Percentiles rank a stretch among this genome's conserved stretches.
phyloP scores from a whole-genome alignment of 2,797 vertebrate genomes.

The Ptychobarbus kaznakovi region DNA sequence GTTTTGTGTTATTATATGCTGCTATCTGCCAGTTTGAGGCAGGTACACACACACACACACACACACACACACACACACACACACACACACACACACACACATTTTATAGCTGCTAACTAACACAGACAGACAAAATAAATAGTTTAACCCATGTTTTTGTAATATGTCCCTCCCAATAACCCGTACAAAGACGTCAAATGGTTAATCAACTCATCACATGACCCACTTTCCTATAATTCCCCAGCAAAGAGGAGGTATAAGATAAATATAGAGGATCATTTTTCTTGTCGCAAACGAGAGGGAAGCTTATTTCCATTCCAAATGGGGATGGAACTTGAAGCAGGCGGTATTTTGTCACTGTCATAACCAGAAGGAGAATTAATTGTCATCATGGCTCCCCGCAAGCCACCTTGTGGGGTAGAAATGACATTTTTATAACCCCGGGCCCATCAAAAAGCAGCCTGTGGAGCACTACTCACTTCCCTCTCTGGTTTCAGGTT shows the following conservation, averaged over 20 bases:
- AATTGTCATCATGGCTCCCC: slow-evolving; percentile 81
- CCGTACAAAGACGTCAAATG: slow-evolving; percentile 59
- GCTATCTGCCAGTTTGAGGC: background rate
- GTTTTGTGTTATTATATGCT: slow-evolving; percentile 49
- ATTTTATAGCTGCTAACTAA: background rate
- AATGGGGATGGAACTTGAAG: slow-evolving; percentile 78
- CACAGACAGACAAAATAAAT: slow-evolving; percentile 21
- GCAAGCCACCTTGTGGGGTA: slow-evolving; percentile 76
- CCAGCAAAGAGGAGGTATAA: slow-evolving; percentile 56
- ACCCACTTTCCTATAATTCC: slow-evolving; percentile 70
- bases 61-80: background rate
- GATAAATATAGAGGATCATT: slow-evolving; percentile 61
- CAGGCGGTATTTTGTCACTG: slow-evolving; percentile 82
- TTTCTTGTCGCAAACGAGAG: slow-evolving; percentile 69
- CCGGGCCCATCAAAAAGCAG: slow-evolving; percentile 84
- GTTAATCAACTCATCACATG: slow-evolving; percentile 67
- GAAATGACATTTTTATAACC: slow-evolving; percentile 89
- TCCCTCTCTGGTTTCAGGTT: slow-evolving; percentile 5
- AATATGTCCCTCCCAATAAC: slow-evolving; percentile 48
- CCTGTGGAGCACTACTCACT: slow-evolving; percentile 69
- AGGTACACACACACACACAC: background rate
- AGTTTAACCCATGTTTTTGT: slow-evolving; percentile 38
- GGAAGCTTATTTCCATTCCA: slow-evolving; percentile 79
- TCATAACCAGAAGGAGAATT: slow-evolving; percentile 81
- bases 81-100: background rate